A percentile compares a stretch with the other conserved stretches of the same genome.
Conservation (phyloP, 2,113 vertebrate genomes). For the Probosciger aterrimus region DNA sequence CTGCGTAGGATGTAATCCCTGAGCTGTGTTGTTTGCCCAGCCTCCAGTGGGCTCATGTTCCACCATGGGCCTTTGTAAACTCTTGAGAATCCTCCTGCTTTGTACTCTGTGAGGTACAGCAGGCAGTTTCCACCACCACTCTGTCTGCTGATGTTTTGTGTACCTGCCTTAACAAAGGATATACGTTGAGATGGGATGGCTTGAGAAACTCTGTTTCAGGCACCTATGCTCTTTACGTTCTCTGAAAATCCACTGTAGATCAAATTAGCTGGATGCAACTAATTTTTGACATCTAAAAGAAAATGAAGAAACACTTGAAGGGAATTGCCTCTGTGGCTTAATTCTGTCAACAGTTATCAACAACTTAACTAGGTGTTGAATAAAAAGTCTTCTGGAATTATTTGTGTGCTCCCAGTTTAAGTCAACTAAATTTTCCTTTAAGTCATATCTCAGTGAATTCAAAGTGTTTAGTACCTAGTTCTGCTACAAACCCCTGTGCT, state of each 20-base stretch:
- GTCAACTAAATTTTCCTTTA: background rate
- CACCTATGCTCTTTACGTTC: background rate
- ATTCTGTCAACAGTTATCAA: background rate
- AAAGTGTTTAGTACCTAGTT: background rate
- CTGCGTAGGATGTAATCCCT: background rate
- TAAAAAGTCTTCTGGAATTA: background rate
- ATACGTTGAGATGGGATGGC: background rate
- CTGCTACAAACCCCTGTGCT: background rate
- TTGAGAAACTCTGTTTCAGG: background rate
- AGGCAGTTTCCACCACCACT: background rate
- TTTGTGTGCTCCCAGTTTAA: background rate
- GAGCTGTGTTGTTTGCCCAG: background rate
- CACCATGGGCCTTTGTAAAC: background rate
- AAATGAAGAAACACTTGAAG: background rate
- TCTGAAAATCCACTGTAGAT: background rate
- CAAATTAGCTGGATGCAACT: background rate
- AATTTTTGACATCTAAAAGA: background rate
- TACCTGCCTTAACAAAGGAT: background rate
- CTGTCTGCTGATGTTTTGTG: background rate
- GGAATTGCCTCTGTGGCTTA: background rate
- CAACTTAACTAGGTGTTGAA: background rate
- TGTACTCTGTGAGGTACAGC: background rate
- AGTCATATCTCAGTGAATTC: background rate
- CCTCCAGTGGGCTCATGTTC: background rate
- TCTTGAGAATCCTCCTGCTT: background rate